Evolutionary conservation across 64 coral and sea anemone genomes (phyloP), one percentile per base, ranked within the genome.

Genomic region (Dendronephthya gigantea): DNA sequence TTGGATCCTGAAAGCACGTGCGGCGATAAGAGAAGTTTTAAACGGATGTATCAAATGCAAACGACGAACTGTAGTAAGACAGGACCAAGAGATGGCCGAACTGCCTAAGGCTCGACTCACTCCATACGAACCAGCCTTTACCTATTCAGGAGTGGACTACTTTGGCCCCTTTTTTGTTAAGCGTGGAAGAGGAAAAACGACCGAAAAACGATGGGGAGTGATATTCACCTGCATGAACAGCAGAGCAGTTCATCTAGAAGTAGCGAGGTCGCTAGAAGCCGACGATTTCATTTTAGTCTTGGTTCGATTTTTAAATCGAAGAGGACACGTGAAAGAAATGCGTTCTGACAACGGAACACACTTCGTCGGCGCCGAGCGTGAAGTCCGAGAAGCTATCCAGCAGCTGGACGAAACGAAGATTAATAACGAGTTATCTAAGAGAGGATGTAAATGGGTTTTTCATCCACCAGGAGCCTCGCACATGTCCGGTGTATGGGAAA

Each of bases 401-500:
- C 39, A 82, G 25, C 40, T 85, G 49, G 84, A 90, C 49, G 83
- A 86, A 7, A 49, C 17, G 6, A 81, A 82, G 28, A 25, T 90
- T 19, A 31, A 14, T 2, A 1, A 68, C 25, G 33, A 89, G 37
- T 68, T 89, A 16, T 55, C 43, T 1, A n/a, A 84, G 27, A 48
- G 28, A 10, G 62, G 83, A 17, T 34, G 47, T 19, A 70, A 89
- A 29, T 89, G 88, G 88, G 82, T 89, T 33, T 89, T 89, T 49
- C 55, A 84, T 15, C 88, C 88, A 40, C 88, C 88, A 31, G 88
- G 88, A 35, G 82, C 88, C 35, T 89, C 88, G 1, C 88, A 89
- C 29, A 89, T 89, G 88, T 89, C 88, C 11, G 82, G 88, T 37
- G 88, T 84, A 29, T 89, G 82, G 88, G 88, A 89, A 33, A 29